Evolutionary conservation across 1,140 invertebrate species (phyloP), one percentile per base, ranked within the genome.

Genomic region (Mya arenaria): DNA sequence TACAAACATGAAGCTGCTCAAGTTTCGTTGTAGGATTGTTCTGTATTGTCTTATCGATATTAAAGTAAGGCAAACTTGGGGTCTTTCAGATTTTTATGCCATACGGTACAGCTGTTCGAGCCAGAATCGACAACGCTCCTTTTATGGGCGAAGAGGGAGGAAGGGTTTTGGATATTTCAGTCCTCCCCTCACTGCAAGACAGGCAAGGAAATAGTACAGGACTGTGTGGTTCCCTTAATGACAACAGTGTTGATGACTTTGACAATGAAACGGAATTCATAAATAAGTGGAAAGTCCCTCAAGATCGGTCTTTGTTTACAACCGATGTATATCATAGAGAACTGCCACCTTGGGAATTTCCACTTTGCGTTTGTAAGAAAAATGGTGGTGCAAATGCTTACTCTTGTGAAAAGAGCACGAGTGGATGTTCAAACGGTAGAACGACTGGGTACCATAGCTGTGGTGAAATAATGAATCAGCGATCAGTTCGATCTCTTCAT

Each of bases 51-150:
- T n/a, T n/a, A n/a, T n/a, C n/a, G n/a, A n/a, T n/a, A n/a, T n/a
- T n/a, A n/a, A n/a, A n/a, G n/a, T n/a, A n/a, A n/a, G n/a, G n/a
- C n/a, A n/a, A n/a, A 6, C 28, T 4, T 56, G 5, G n/a, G n/a
- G 55, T n/a, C 30, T 34, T 32, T 36, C 55, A 77, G 73, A 65
- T 77, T 48, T 77, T 63, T 77, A 41, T 77, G 30, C 73, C 73
- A 13, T 77, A 48, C 30, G 73, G 73, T 13, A 77, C 58, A 32
- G 62, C 36, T 32, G 56, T 77, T n/a, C 52, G 60, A 34, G 60
- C 60, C 13, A 39, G 73, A 41, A 77, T 77, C 32, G 73, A 77
- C 23, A 77, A 48, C 32, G 23, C 23, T 10, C 73, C 73, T n/a
- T 77, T n/a, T 15, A 65, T 34, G 58, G 73, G 73, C 4, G 15